Conservation (phyloP, 2,888 invertebrate genomes). For the Hyppa rectilinea region DNA sequence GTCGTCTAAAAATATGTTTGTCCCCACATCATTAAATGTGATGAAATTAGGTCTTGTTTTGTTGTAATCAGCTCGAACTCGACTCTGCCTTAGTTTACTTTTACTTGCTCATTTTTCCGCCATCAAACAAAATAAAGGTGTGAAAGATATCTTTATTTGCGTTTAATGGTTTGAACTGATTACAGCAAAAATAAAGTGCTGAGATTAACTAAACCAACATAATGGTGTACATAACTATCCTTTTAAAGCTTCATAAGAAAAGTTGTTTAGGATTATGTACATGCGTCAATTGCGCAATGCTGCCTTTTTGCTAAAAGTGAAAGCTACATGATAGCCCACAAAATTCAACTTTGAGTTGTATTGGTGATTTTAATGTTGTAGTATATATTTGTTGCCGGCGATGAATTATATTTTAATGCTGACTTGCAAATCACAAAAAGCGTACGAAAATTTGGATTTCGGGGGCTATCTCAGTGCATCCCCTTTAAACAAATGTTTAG, state of each 20-base stretch:
- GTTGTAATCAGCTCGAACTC: background rate
- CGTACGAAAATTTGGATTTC: too few relatives aligned
- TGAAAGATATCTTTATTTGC: slow-evolving; percentile 44
- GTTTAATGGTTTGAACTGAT: slow-evolving; percentile 33
- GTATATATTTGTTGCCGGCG: too few relatives aligned
- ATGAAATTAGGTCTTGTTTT: background rate
- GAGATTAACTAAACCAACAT: slow-evolving; percentile 4
- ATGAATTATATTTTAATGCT: too few relatives aligned
- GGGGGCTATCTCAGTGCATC: too few relatives aligned
- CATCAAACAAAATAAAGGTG: slow-evolving; percentile 52
- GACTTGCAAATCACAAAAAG: too few relatives aligned
- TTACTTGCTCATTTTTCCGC: slow-evolving; percentile 4
- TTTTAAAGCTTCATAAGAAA: slow-evolving; percentile 28
- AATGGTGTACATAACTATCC: slow-evolving; percentile 1
- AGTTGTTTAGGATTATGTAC: background rate
- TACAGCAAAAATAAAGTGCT: slow-evolving; percentile 28
- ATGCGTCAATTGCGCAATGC: slow-evolving; percentile 6
- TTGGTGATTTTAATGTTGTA: too few relatives aligned
- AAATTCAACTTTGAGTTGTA: too few relatives aligned
- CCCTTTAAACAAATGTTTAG: slow-evolving; percentile 59
- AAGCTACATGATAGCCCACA: too few relatives aligned
- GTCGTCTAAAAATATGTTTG: background rate
- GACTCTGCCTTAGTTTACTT: slow-evolving; percentile 9
- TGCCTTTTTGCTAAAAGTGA: too few relatives aligned
- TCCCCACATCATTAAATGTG: background rate